phyloP scores from a whole-genome alignment of 2,113 vertebrate genomes.

The Monarcha castaneiventris region DNA sequence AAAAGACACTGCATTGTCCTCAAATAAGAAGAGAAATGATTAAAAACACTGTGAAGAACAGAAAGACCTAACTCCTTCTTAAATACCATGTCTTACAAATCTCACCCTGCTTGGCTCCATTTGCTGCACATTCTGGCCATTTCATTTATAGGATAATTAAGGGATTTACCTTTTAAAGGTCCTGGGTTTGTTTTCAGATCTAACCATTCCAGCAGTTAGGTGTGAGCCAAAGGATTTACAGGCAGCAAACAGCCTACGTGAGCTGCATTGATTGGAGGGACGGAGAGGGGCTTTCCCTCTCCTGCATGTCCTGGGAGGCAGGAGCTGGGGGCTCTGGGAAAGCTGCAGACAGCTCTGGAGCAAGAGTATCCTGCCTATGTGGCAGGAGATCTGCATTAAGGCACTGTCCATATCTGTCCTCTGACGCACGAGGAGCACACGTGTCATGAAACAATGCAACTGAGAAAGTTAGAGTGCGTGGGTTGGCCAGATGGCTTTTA shows the following conservation, averaged over 20 bases:
- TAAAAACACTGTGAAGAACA: background rate
- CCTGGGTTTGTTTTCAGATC: constrained; percentile 25
- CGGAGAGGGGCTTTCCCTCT: background rate
- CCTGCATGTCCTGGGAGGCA: background rate
- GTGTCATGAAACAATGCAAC: background rate
- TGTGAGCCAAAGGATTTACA: constrained; percentile 9
- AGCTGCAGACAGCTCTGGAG: background rate
- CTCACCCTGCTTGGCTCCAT: background rate
- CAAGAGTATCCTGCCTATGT: background rate
- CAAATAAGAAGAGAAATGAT: background rate
- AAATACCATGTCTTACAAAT: background rate
- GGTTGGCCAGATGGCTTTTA: background rate
- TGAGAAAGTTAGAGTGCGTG: background rate
- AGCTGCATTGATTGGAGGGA: background rate
- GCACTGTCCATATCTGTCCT: background rate
- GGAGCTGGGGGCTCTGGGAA: background rate
- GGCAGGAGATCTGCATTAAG: background rate
- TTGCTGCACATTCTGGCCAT: background rate
- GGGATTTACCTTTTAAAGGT: constrained; percentile 52
- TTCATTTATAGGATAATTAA: constrained; percentile 42
- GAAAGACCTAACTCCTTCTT: background rate
- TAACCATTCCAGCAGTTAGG: background rate
- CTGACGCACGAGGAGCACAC: background rate
- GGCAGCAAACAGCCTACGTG: background rate
- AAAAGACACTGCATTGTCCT: background rate